Evolutionary conservation across 2,888 invertebrate species (phyloP), one percentile per base, ranked within the genome.

Genomic region (Brachyptera risi): DNA sequence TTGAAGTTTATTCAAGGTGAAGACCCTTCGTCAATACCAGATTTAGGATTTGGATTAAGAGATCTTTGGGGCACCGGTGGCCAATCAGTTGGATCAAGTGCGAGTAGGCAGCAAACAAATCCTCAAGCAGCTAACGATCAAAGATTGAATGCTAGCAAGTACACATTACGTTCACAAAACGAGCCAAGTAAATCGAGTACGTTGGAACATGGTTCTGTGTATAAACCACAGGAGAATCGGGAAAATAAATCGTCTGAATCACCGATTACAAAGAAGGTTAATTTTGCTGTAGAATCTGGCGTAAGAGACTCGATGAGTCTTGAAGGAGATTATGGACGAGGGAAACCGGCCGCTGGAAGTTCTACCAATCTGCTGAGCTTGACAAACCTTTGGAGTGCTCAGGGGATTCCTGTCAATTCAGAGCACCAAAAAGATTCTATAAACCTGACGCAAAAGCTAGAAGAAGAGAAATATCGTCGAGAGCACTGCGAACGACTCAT

Each of bases 401-500:
- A 79, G 70, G 66, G 74, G 71, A 54, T 47, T 3, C 37, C 24
- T 11, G 21, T 15, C 4, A 23, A 27, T 4, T 59, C 69, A 50
- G 61, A 77, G 72, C 2, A 17, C 15, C n/a, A 9, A 19, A 60
- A 78, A 1, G 68, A 68, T 24, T 67, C 67, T 27, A 66, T 63
- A 31, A 65, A 66, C 63, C 58, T 71, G 68, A 40, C 71, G 63
- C 61, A 75, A 71, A 70, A 83, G 69, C 73, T 90, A 1, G 87
- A 90, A 71, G 91, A 91, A 72, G 91, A 92, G 72, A 84, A 84
- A 70, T 76, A 88, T 38, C 81, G 89, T 62, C 78, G 92, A 70
- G 85, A 88, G 86, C 88, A 88, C 69, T 88, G 88, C 68, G 92
- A 92, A 74, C 80, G 84, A 62, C 78, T 87, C 68, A 89, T 92